Conservation (phyloP, 1,140 invertebrate genomes). For the Drosophila ananassae region DNA sequence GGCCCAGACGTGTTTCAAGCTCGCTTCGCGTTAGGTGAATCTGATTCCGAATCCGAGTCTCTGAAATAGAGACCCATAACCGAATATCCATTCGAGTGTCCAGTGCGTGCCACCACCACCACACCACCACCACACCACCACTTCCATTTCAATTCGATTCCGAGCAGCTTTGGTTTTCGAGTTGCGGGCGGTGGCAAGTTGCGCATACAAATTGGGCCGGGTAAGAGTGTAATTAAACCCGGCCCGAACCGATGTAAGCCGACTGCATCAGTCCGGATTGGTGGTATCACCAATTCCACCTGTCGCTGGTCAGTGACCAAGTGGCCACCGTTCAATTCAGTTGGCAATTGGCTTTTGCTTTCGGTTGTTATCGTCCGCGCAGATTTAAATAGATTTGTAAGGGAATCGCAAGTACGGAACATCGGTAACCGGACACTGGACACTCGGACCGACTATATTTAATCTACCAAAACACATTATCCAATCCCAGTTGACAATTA, state of each 20-base stretch:
- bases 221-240: conserved; percentile 52
- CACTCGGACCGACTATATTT: conserved; percentile 4
- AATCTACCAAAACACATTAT: conserved; percentile 26
- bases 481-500: conserved; percentile 17
- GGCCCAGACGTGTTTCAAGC: conserved; percentile 62
- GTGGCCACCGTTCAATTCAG: conserved; percentile 42
- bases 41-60: conserved; percentile 20
- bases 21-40: conserved; percentile 52
- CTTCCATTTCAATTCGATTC: conserved; percentile 56
- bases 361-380: conserved; percentile 25
- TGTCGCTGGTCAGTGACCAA: conserved; percentile 23
- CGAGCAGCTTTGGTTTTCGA: conserved; percentile 29
- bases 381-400: conserved; percentile 38
- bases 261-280: conserved; percentile 38
- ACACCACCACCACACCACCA: background rate
- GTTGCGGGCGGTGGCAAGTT: conserved; percentile 44
- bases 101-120: conserved; percentile 19
- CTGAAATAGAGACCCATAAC: conserved; percentile 1
- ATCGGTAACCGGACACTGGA: background rate
- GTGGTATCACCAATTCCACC: conserved; percentile 5
- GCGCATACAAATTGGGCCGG: conserved; percentile 63
- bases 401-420: conserved; percentile 13
- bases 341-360: conserved; percentile 45
- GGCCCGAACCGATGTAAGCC: conserved; percentile 16
- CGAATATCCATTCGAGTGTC: background rate